These are phyloP conservation scores for Sturnira hondurensis DNA, from an alignment of 2,113 vertebrate genomes.

Conservation along the genomic window DNA sequence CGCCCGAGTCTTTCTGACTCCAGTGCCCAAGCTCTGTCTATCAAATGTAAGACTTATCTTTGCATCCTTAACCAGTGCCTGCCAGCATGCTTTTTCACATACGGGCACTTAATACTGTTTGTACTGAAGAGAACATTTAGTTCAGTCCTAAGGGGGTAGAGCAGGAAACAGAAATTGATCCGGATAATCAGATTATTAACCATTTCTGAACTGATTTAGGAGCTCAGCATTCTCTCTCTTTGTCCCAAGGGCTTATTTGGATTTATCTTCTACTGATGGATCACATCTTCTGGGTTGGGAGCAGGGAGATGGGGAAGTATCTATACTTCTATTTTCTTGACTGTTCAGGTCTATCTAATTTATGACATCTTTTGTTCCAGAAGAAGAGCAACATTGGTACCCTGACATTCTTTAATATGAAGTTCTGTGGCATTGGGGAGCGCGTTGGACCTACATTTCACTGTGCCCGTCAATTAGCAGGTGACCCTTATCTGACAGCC, in stretches of 20 bases:
- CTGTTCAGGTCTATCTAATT: neutral
- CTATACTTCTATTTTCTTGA: neutral
- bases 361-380: slow-evolving; percentile 16
- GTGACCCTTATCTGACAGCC: slow-evolving; percentile 45
- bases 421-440: neutral
- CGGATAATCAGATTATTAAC: neutral
- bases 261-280: neutral
- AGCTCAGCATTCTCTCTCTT: neutral
- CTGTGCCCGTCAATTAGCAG: slow-evolving; percentile 19
- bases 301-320: neutral
- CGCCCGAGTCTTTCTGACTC: neutral
- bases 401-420: neutral
- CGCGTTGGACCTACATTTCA: neutral
- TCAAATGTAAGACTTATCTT: neutral
- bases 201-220: neutral
- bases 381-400: neutral
- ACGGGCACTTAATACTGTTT: neutral
- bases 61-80: neutral
- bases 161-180: neutral
- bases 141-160: neutral
- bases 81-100: neutral
- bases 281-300: neutral
- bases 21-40: neutral
- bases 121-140: neutral
- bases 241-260: neutral